These are phyloP conservation scores for Altica lythri DNA, from an alignment of 2,888 invertebrate species.

Conservation along the genomic window DNA sequence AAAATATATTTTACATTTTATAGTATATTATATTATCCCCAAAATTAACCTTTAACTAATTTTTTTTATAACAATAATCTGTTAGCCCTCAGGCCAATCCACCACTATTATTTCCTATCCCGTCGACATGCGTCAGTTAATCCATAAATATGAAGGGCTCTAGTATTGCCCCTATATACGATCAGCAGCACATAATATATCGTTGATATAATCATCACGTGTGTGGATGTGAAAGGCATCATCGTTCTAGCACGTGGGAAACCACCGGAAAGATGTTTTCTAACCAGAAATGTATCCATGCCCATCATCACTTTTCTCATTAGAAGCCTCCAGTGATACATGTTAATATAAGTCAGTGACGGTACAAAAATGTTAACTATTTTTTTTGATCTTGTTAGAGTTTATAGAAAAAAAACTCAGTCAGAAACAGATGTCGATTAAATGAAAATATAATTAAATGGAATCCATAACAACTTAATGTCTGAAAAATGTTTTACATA, in stretches of 20 bases:
- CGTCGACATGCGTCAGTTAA: conserved; percentile 18
- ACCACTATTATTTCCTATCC: conserved; percentile 10
- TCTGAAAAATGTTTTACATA: too few relatives aligned
- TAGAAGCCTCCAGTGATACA: conserved; percentile 10
- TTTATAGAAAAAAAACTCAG: neutral
- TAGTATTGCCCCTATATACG: conserved; percentile 36
- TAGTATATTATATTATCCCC: too few relatives aligned
- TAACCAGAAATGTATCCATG: conserved; percentile 25
- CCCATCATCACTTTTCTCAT: conserved; percentile 30
- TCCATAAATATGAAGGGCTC: conserved; percentile 35
- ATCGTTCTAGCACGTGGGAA: conserved; percentile 43
- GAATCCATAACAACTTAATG: too few relatives aligned
- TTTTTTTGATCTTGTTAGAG: neutral
- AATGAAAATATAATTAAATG: too few relatives aligned
- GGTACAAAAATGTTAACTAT: too few relatives aligned
- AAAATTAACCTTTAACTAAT: too few relatives aligned
- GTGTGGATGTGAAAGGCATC: conserved; percentile 41
- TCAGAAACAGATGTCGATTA: too few relatives aligned
- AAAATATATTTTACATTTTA: too few relatives aligned
- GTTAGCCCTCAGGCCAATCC: conserved; percentile 8
- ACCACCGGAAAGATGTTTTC: conserved; percentile 37
- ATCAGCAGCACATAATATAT: conserved; percentile 14
- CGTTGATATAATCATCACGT: conserved; percentile 25
- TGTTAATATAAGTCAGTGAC: conserved; percentile 11
- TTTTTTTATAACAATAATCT: too few relatives aligned